These are phyloP conservation scores for Lota lota DNA, from an alignment of 2,113 vertebrate genomes.

Conservation along the genomic window DNA sequence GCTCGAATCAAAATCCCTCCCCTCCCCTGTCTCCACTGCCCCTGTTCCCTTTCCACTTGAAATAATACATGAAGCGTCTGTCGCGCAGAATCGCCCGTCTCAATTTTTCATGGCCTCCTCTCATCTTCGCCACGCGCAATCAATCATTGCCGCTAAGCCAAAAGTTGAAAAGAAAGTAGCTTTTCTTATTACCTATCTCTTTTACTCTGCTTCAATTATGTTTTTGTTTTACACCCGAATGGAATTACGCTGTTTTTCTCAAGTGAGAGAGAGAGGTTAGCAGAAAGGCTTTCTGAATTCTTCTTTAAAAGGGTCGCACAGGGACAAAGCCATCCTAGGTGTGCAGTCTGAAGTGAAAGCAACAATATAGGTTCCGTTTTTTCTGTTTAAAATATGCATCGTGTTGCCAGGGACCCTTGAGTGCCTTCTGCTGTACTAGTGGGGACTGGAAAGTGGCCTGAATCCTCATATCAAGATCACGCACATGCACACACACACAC, in stretches of 20 bases:
- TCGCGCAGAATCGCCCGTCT: constrained; percentile 38
- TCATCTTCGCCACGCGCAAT: constrained; percentile 30
- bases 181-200: neutral
- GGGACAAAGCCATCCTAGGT: constrained; percentile 24
- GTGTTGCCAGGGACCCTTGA: constrained; percentile 36
- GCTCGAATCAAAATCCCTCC: constrained; percentile 28
- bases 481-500: neutral
- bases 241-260: constrained; percentile 24
- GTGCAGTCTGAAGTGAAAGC: constrained; percentile 7
- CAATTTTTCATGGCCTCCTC: constrained; percentile 47
- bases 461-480: constrained; percentile 4
- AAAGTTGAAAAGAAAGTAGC: constrained; percentile 11
- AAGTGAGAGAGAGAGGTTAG: neutral
- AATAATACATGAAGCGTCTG: constrained; percentile 52
- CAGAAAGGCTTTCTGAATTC: constrained; percentile 22
- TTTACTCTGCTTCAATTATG: constrained; percentile 9
- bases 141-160: constrained; percentile 41
- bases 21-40: no score
- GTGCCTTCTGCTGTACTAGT: constrained; percentile 39
- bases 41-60: constrained; percentile 45
- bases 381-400: constrained; percentile 45
- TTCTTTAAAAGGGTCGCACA: constrained; percentile 28
- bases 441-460: constrained; percentile 19
- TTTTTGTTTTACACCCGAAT: constrained; percentile 15
- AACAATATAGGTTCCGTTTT: constrained; percentile 8